Evolutionary conservation across 2,797 vertebrate species (phyloP), one percentile per base, ranked within the genome.

Genomic region (Lateolabrax maculatus): DNA sequence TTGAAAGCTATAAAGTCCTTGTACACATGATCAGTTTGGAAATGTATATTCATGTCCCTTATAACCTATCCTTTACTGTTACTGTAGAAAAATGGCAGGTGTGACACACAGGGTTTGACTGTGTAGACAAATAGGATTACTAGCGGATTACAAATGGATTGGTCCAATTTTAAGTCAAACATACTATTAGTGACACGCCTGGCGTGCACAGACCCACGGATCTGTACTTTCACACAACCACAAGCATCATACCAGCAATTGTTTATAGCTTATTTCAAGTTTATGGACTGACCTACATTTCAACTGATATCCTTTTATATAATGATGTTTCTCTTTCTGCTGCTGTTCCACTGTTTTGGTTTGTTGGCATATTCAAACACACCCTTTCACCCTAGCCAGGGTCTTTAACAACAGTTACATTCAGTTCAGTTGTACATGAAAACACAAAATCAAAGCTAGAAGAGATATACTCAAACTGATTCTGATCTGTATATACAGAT

Each of bases 121-220:
- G 60, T 39, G 29, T 21, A 56, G 66, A 77, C 73, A 77, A 87
- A 85, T 67, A 61, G 56, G 80, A 90, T 90, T 89, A 89, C 49
- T 43, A 25, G 18, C 53, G 62, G 82, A 84, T 90, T 91, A 89
- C 31, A 78, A 82, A 80, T 56, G 75, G 46, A 56, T 60, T 83
- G 83, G 79, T 80, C 46, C 15, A 43, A 56, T 69, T 86, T 70
- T 74, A 87, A 78, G 67, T 58, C 65, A 70, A 77, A 82, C 57
- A 71, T 66, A 12, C 27, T 53, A 48, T 78, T 39, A 81, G 44
- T 12, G 46, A 79, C 49, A 61, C 7, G 8, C 6, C 18, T n/a
- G 16, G 10, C 65, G 39, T 51, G 25, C 16, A 67, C 37, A 64
- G 9, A 55, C 5, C 6, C 29, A 60, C 0, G 6, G 16, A 36